Conservation (phyloP, 2,113 vertebrate genomes). For the Sakesphorus luctuosus region DNA sequence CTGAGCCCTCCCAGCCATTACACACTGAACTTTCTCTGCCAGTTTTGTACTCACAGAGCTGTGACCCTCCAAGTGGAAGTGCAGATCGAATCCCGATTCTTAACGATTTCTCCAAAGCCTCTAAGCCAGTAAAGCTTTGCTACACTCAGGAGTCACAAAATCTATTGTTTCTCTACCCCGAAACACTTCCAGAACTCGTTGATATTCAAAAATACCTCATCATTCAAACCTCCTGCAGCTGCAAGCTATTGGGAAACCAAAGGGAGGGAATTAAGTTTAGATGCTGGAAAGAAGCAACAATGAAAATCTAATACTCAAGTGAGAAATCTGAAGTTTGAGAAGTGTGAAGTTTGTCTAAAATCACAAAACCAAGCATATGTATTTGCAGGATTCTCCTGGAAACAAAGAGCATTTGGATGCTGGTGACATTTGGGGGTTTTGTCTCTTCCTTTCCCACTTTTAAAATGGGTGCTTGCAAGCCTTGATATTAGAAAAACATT, state of each 20-base stretch:
- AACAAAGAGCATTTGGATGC: not conserved
- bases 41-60: not conserved
- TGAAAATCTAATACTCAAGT: not conserved
- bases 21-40: not conserved
- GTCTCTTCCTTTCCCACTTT: not conserved
- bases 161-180: not conserved
- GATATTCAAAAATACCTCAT: not conserved
- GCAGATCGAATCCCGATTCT: not conserved
- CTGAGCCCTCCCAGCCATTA: not conserved
- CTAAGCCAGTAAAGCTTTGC: conserved; percentile 2
- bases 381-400: not conserved
- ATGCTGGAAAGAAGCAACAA: not conserved
- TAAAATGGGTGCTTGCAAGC: not conserved
- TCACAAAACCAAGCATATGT: not conserved
- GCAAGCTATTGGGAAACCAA: not conserved
- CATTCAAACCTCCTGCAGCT: not conserved
- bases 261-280: not conserved
- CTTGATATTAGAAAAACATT: not conserved
- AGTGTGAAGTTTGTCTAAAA: not conserved
- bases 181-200: not conserved
- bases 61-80: not conserved
- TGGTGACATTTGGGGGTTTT: not conserved
- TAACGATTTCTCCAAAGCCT: conserved; percentile 21
- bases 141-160: not conserved
- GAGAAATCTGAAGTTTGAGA: not conserved